Conservation (phyloP, 2,888 invertebrate species). For the Pachydiplax longipennis region DNA sequence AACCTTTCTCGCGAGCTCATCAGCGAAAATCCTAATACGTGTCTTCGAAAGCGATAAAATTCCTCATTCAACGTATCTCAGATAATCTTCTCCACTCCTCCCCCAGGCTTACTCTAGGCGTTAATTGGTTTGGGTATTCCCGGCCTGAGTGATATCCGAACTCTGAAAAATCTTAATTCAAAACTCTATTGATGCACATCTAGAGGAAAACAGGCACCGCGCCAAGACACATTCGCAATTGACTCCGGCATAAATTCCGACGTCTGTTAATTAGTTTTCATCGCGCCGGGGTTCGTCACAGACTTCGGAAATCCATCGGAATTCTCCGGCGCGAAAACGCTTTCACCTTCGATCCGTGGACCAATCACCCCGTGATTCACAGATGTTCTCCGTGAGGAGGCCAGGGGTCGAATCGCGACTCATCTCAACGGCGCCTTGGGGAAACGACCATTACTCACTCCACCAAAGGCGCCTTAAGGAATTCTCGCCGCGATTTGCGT, state of each 20-base stretch:
- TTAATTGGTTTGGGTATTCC: too few species aligned
- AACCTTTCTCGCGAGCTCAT: too few species aligned
- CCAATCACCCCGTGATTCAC: background rate
- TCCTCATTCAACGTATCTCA: too few species aligned
- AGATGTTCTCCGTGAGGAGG: background rate
- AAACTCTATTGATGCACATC: too few species aligned
- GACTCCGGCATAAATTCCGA: background rate
- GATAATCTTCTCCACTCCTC: too few species aligned
- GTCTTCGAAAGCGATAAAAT: too few species aligned
- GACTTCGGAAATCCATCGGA: background rate
- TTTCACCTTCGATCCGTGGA: background rate
- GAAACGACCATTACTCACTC: background rate
- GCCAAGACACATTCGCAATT: background rate
- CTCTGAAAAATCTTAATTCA: too few species aligned
- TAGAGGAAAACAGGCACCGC: too few species aligned
- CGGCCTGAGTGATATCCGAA: too few species aligned
- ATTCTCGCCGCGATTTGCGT: background rate
- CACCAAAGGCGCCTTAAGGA: background rate
- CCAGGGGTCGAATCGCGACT: conserved; percentile 5
- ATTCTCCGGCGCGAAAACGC: background rate
- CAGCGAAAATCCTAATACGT: too few species aligned
- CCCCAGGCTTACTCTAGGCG: too few species aligned
- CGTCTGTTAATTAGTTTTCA: background rate
- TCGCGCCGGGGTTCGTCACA: background rate
- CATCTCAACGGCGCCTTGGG: background rate